Base-by-base conservation (phyloP, 2,888 invertebrate species). In the Drosophila prostipennis region DNA sequence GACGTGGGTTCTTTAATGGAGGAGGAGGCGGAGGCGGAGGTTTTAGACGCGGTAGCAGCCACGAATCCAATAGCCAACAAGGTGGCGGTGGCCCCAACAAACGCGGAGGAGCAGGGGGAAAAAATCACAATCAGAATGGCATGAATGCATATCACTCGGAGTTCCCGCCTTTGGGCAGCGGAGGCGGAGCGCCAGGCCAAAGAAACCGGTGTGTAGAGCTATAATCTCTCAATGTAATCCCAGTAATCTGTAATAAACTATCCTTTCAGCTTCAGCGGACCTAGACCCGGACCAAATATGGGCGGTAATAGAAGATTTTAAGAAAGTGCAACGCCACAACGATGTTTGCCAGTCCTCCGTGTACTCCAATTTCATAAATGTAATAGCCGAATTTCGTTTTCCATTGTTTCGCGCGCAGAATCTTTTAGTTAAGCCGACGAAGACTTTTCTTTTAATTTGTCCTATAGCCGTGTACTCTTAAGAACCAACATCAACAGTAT, bases 41-140 rank as follows among this genome's bases (percentile, higher is more conserved):
- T 4, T 88, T 88, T 10, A 69, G 84, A 90, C 93, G 93, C 4
- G 91, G 76, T 10, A 65, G 81, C 89, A 93, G 58, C 93, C 93
- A 58, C 63, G 78, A 77, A 45, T 54, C 42, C 43, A 78, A 49
- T 56, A 65, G 69, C 56, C 65, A 74, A 0, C 73, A 75, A 90
- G 93, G 34, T 13, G 34, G 1, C 6, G 92, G 1, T 1, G 92
- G 92, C 32, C 92, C 92, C 32, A 77, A 48, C 11, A 93, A 93
- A 92, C 80, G 85, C 13, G 87, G 79, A 14, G 72, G 78, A 6
- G 53, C 64, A 1, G 80, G 77, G 7, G 56, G 69, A 4, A 80
- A 74, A 11, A 77, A 78, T 26, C 72, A 75, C 40, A 83, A 78
- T 69, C 78, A 74, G 32, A 84, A 72, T 65, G 84, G 72, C 60